Evolutionary conservation across 2,888 invertebrate species (phyloP).

Genomic region (Steinernema hermaphroditum): DNA sequence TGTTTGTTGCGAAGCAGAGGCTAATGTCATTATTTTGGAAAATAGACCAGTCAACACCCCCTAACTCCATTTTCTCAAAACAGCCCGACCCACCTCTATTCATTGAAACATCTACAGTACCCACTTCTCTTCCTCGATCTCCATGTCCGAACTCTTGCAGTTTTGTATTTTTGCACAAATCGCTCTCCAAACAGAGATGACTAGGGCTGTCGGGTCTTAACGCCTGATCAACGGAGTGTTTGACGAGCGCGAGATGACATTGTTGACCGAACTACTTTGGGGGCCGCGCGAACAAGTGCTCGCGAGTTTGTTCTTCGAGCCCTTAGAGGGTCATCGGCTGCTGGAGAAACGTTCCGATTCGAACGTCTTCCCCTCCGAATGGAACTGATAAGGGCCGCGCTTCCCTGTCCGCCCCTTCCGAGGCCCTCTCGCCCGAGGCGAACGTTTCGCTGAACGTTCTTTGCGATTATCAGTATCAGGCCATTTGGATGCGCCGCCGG

Average conservation of each 20-base stretch:
- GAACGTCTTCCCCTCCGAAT: no score
- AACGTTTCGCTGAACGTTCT: slow-evolving; percentile 9
- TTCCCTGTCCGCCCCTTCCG: not conserved
- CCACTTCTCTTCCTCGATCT: no score
- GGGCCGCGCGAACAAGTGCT: slow-evolving; percentile 30
- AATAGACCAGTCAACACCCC: no score
- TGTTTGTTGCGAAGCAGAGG: no score
- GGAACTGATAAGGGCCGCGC: not conserved
- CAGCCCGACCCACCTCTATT: no score
- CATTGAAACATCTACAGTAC: no score
- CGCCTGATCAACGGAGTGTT: slow-evolving; percentile 15
- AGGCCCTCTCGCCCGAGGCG: not conserved
- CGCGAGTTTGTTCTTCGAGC: slow-evolving; percentile 20
- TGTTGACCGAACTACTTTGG: slow-evolving; percentile 31
- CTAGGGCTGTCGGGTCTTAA: slow-evolving; percentile 1
- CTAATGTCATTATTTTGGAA: no score
- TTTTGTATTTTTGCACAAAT: not conserved
- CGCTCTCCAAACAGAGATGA: not conserved
- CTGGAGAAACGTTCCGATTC: not conserved
- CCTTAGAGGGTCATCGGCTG: slow-evolving; percentile 19
- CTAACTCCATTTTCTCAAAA: no score
- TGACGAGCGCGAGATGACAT: slow-evolving; percentile 21
- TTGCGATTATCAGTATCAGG: slow-evolving; percentile 14
- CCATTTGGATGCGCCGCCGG: not conserved
- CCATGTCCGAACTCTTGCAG: no score